Evolutionary conservation across 2,888 invertebrate species (phyloP).

Genomic region (Callyntrura guangdongensis): DNA sequence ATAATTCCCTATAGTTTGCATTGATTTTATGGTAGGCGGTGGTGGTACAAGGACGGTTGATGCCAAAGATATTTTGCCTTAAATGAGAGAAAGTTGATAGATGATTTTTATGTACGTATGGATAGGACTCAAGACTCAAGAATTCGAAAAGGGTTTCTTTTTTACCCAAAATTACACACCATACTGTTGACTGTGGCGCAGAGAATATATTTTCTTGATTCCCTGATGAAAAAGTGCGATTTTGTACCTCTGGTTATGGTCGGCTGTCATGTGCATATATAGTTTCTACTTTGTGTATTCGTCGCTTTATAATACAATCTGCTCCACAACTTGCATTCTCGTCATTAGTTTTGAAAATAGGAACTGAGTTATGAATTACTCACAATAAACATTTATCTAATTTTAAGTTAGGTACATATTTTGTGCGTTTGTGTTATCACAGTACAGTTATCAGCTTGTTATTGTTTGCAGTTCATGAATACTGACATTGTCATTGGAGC

Average conservation of each 20-base stretch:
- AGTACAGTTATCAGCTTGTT: background rate
- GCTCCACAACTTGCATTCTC: background rate
- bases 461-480: no score
- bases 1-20: constrained; percentile 21
- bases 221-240: constrained; percentile 36
- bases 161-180: constrained; percentile 58
- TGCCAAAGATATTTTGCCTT: constrained; percentile 26
- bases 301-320: background rate
- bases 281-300: background rate
- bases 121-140: background rate
- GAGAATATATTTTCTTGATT: constrained; percentile 4
- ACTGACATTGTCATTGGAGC: no score
- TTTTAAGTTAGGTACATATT: background rate
- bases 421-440: background rate
- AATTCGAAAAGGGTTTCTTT: constrained; percentile 66
- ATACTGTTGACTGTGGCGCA: constrained; percentile 57
- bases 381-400: background rate
- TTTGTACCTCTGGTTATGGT: constrained; percentile 14
- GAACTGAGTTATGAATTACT: background rate
- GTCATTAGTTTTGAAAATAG: background rate
- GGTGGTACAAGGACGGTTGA: constrained; percentile 3
- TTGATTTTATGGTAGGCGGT: constrained; percentile 8
- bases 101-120: constrained; percentile 31
- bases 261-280: constrained; percentile 21
- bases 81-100: constrained; percentile 53